Evolutionary conservation across 92 coral and sea anemone genomes (phyloP).

Genomic region (Epizoanthus fatuus): DNA sequence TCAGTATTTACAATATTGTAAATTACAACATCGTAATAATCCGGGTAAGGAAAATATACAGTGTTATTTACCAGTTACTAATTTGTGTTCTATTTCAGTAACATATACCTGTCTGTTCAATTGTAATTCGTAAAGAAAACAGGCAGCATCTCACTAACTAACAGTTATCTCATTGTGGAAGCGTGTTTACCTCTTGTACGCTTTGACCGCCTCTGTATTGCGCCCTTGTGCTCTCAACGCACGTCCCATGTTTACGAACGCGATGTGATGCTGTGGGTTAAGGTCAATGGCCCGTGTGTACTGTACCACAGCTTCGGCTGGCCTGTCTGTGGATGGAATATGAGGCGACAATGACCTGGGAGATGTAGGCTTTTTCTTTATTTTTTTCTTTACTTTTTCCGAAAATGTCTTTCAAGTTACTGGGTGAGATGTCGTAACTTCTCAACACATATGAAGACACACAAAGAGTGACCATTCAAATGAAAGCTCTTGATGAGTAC

Average conservation of each 20-base stretch:
- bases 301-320: conserved; percentile 57
- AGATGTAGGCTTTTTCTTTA: too few relatives aligned
- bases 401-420: too few relatives aligned
- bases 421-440: too few relatives aligned
- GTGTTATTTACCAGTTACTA: neutral
- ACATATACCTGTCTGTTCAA: neutral
- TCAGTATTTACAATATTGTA: too few relatives aligned
- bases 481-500: too few relatives aligned
- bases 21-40: too few relatives aligned
- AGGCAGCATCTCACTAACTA: neutral
- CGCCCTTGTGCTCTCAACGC: conserved; percentile 64
- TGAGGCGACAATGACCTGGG: too few relatives aligned
- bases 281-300: conserved; percentile 73
- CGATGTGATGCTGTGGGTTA: conserved; percentile 77
- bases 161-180: too few relatives aligned
- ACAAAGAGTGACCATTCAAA: too few relatives aligned
- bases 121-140: neutral
- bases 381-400: too few relatives aligned
- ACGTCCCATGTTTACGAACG: conserved; percentile 87
- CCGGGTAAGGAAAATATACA: too few relatives aligned
- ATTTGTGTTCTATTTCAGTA: neutral
- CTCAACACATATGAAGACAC: too few relatives aligned
- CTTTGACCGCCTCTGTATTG: conserved; percentile 67
- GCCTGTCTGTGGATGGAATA: conserved; percentile 57
- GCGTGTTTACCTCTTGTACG: conserved; percentile 67